A percentile compares a stretch with the other conserved stretches of the same genome.
These are phyloP conservation scores for Clarias gariepinus DNA, from an alignment of 2,113 vertebrate genomes.

Conservation along the genomic window DNA sequence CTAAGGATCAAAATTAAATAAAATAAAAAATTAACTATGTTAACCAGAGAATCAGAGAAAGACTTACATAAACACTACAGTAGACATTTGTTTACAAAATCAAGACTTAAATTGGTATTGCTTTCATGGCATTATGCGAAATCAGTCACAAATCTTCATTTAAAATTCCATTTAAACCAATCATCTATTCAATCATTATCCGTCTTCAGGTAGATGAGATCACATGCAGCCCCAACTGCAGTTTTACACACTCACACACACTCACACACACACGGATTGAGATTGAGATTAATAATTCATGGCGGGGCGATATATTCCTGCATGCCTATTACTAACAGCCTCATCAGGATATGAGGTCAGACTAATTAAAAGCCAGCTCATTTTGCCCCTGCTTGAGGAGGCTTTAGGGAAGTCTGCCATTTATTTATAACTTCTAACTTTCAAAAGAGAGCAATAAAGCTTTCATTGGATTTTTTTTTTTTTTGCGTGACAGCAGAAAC, in stretches of 20 bases:
- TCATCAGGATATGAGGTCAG: constrained; percentile 50
- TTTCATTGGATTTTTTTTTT: background rate
- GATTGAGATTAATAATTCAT: constrained; percentile 48
- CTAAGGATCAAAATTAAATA: background rate
- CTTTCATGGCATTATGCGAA: background rate
- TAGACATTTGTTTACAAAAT: too few relatives aligned
- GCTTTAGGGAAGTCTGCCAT: constrained; percentile 21
- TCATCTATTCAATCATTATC: constrained; percentile 34
- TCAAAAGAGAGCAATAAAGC: constrained; percentile 21
- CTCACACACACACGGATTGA: constrained; percentile 11
- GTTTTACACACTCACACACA: constrained; percentile 19
- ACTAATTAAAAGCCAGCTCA: constrained; percentile 43
- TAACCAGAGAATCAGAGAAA: background rate
- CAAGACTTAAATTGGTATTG: background rate
- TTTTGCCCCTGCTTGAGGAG: constrained; percentile 18
- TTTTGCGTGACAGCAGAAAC: background rate
- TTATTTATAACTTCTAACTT: constrained; percentile 33
- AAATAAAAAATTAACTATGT: background rate
- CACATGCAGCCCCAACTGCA: constrained; percentile 18
- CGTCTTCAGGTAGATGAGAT: constrained; percentile 37
- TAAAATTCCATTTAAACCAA: constrained; percentile 41
- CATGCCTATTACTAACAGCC: constrained; percentile 40
- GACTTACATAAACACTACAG: background rate
- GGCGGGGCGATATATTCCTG: constrained; percentile 37
- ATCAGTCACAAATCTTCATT: constrained; percentile 28